These are phyloP conservation scores for Atta cephalotes DNA, from an alignment of 1,140 invertebrate genomes.

Conservation along the genomic window DNA sequence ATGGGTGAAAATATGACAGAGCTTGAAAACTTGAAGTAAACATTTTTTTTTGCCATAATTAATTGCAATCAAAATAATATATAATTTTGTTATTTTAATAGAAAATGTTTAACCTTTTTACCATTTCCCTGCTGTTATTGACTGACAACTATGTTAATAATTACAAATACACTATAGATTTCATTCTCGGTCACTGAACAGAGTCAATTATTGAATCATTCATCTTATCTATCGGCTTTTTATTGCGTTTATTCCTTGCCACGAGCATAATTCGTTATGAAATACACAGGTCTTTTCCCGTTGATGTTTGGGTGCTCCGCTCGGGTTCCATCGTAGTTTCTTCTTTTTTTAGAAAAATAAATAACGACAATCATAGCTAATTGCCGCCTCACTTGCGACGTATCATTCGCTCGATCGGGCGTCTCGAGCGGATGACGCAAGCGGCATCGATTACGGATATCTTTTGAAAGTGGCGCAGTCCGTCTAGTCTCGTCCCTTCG, in stretches of 20 bases:
- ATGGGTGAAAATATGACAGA: too few species aligned
- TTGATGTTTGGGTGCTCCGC: background rate
- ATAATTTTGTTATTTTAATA: too few species aligned
- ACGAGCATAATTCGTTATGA: background rate
- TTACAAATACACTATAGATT: too few species aligned
- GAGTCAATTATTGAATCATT: too few species aligned
- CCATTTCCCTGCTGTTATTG: too few species aligned
- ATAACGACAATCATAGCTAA: conserved; percentile 56
- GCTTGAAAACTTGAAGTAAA: too few species aligned
- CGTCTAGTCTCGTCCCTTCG: conserved; percentile 11
- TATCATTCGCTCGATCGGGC: conserved; percentile 57
- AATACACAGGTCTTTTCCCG: background rate
- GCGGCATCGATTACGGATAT: conserved; percentile 57
- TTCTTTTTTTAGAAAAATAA: conserved; percentile 63
- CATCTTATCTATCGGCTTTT: background rate
- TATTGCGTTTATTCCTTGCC: background rate
- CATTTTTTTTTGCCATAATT: too few species aligned
- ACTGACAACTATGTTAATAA: too few species aligned
- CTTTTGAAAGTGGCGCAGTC: conserved; percentile 32
- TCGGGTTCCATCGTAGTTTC: background rate
- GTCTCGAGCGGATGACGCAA: conserved; percentile 60
- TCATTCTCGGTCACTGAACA: too few species aligned
- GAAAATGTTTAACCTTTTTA: too few species aligned
- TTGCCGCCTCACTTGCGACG: conserved; percentile 57
- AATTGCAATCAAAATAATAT: too few species aligned